Conservation (phyloP, 2,797 vertebrate species). For the Microcaecilia unicolor region DNA sequence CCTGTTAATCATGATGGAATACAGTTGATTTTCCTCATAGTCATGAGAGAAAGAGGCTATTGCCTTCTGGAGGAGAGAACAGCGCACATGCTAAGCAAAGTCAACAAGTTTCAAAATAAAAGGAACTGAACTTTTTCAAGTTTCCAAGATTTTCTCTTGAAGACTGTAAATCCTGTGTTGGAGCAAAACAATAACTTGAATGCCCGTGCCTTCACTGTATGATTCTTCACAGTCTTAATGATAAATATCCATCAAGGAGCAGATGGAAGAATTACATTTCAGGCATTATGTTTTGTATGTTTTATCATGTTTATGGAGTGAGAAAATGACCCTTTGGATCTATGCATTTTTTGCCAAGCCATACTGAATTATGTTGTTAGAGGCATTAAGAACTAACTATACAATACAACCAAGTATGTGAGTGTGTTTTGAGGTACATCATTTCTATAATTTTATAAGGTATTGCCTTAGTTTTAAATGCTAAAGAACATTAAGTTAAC, state of each 20-base stretch:
- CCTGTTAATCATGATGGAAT: conserved; percentile 47
- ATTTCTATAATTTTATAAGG: conserved; percentile 83
- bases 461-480: conserved; percentile 89
- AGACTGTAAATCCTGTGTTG: conserved; percentile 52
- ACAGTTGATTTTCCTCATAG: conserved; percentile 40
- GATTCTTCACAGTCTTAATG: conserved; percentile 65
- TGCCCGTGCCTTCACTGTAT: conserved; percentile 76
- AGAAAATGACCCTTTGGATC: conserved; percentile 79
- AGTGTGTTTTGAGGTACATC: conserved; percentile 74
- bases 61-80: conserved; percentile 41
- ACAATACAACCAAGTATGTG: conserved; percentile 59
- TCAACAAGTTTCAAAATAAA: conserved; percentile 60
- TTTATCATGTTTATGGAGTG: conserved; percentile 54
- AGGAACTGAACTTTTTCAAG: conserved; percentile 53
- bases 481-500: conserved; percentile 94
- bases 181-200: conserved; percentile 58
- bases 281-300: conserved; percentile 48
- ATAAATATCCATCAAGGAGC: conserved; percentile 47
- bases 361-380: conserved; percentile 79
- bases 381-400: conserved; percentile 80
- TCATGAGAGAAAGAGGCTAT: conserved; percentile 42
- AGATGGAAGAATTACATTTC: conserved; percentile 42
- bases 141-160: conserved; percentile 53
- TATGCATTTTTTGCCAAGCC: conserved; percentile 97
- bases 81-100: conserved; percentile 44